Percentiles rank a stretch among this genome's conserved stretches.
phyloP scores from a whole-genome alignment of 2,113 vertebrate species.

The Axis porcinus region DNA sequence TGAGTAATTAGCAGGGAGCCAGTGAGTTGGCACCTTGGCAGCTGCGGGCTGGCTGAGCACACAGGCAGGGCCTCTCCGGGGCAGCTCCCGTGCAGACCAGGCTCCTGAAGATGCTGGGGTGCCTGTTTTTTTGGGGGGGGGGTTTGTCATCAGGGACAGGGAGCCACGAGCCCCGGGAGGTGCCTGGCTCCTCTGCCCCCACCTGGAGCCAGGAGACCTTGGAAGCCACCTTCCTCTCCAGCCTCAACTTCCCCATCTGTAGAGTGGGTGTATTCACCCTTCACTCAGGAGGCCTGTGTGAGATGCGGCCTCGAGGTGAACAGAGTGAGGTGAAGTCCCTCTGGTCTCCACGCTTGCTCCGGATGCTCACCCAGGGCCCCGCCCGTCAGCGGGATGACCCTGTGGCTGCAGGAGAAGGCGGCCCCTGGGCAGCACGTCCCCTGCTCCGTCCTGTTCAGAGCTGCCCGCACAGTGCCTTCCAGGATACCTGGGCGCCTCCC shows the following conservation, averaged over 20 bases:
- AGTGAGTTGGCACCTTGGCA: not conserved
- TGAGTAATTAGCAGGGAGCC: not conserved
- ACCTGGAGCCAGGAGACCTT: not conserved
- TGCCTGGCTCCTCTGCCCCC: not conserved
- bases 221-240: not conserved
- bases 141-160: accelerated
- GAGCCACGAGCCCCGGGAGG: accelerated
- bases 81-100: accelerated
- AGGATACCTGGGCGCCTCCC: not conserved
- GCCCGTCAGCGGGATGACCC: accelerated
- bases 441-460: not conserved
- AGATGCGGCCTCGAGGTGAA: accelerated
- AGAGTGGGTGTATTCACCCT: not conserved
- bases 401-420: not conserved
- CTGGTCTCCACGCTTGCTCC: not conserved
- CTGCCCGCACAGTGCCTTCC: accelerated
- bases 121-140: accelerated
- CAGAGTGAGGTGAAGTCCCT: not conserved
- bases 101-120: not conserved
- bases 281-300: accelerated
- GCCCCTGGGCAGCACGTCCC: no score
- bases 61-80: not conserved
- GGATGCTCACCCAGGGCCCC: not conserved
- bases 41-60: not conserved
- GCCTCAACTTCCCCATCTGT: not conserved